These are phyloP conservation scores for Cylas formicarius DNA, from an alignment of 1,140 invertebrate species.

Conservation along the genomic window DNA sequence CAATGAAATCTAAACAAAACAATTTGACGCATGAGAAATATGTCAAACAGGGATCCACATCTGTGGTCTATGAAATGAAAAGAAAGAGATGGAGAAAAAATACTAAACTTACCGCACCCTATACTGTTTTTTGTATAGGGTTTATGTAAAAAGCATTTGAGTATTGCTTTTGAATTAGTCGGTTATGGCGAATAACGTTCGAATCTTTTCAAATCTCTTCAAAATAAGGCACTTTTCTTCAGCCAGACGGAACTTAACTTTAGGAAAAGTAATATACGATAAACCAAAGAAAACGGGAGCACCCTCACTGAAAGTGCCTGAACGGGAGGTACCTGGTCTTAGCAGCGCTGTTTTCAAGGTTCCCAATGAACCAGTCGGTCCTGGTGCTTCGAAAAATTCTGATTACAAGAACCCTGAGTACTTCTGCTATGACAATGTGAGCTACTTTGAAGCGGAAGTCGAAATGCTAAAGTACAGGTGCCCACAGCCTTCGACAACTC, in stretches of 20 bases:
- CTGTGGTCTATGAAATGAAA: no score
- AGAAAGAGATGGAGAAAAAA: no score
- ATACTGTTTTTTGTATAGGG: no score
- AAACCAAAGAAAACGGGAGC: conserved; percentile 14
- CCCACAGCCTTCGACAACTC: conserved; percentile 62
- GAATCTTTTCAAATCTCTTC: conserved; percentile 9
- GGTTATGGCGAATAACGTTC: not conserved
- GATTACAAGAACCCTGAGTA: conserved; percentile 85
- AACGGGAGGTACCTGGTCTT: conserved; percentile 53
- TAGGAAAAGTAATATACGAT: conserved; percentile 33
- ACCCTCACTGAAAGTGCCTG: not conserved
- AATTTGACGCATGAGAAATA: no score
- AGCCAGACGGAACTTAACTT: conserved; percentile 27
- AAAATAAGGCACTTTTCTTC: conserved; percentile 24
- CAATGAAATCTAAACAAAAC: no score
- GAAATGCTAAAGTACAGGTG: conserved; percentile 73
- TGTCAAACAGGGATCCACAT: no score
- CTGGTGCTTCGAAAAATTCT: conserved; percentile 55
- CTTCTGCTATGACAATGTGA: conserved; percentile 69
- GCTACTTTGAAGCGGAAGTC: conserved; percentile 76
- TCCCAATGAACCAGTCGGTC: conserved; percentile 55
- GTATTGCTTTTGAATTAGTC: no score
- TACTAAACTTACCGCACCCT: no score
- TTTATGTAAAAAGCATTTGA: no score
- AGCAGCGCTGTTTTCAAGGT: conserved; percentile 54